Conservation (phyloP, 2,113 vertebrate species). For the Mystacornis crossleyi region DNA sequence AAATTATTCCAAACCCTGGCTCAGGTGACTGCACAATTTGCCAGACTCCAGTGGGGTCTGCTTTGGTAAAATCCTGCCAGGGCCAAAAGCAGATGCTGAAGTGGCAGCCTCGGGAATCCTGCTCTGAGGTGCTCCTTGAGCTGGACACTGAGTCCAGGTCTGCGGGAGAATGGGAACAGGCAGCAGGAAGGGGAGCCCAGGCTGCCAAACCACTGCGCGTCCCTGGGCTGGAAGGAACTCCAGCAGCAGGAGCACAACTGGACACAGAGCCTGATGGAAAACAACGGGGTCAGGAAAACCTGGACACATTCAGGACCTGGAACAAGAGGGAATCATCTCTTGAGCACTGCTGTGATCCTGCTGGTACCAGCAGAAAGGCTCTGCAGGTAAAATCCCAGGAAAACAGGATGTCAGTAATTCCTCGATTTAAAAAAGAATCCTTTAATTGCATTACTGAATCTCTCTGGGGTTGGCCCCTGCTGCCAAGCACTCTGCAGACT, state of each 20-base stretch:
- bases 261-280: background rate
- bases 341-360: background rate
- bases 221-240: background rate
- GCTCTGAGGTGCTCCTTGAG: background rate
- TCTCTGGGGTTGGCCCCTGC: fast-evolving
- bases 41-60: background rate
- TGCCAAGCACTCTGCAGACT: background rate
- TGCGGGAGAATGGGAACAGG: fast-evolving
- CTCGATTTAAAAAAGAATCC: background rate
- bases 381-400: background rate
- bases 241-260: background rate
- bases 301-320: fast-evolving
- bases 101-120: background rate
- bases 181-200: fast-evolving
- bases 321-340: background rate
- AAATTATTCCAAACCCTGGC: background rate
- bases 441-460: background rate
- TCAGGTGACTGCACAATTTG: background rate
- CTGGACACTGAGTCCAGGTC: background rate
- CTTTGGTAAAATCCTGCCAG: background rate
- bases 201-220: background rate
- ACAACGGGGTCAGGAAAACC: background rate
- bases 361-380: background rate
- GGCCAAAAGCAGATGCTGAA: background rate
- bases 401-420: background rate